These are phyloP conservation scores for Hyles lineata DNA, from an alignment of 2,888 invertebrate genomes.

Conservation along the genomic window DNA sequence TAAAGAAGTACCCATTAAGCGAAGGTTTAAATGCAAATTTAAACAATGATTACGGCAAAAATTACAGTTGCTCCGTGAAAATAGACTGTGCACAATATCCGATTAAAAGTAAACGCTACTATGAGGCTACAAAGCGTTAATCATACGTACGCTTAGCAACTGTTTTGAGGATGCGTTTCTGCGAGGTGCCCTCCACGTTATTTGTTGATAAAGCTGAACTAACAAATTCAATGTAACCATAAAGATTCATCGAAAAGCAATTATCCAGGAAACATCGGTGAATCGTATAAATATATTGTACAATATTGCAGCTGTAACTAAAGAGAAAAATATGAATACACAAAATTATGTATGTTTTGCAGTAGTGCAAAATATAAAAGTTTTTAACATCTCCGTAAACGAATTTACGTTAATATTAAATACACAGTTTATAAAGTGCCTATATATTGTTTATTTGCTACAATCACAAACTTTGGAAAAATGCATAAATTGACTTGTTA, in stretches of 20 bases:
- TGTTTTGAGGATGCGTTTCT: too few relatives aligned
- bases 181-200: too few relatives aligned
- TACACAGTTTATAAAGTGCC: not conserved
- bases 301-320: too few relatives aligned
- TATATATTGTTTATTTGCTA: not conserved
- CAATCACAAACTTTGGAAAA: not conserved
- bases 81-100: not conserved
- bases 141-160: too few relatives aligned
- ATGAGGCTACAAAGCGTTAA: too few relatives aligned
- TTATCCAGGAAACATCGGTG: too few relatives aligned
- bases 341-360: not conserved
- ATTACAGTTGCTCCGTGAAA: not conserved
- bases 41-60: not conserved
- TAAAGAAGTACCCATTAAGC: constrained; percentile 30
- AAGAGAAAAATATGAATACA: too few relatives aligned
- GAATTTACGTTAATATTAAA: not conserved
- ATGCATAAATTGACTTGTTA: too few relatives aligned
- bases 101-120: not conserved
- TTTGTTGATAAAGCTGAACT: too few relatives aligned
- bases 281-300: too few relatives aligned
- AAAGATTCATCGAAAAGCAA: too few relatives aligned
- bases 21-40: constrained; percentile 23
- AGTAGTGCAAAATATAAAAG: not conserved
- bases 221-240: too few relatives aligned
- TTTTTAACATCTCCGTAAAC: constrained; percentile 14